phyloP scores from a whole-genome alignment of 2,797 vertebrate species.

The Phylloscopus collybita region DNA sequence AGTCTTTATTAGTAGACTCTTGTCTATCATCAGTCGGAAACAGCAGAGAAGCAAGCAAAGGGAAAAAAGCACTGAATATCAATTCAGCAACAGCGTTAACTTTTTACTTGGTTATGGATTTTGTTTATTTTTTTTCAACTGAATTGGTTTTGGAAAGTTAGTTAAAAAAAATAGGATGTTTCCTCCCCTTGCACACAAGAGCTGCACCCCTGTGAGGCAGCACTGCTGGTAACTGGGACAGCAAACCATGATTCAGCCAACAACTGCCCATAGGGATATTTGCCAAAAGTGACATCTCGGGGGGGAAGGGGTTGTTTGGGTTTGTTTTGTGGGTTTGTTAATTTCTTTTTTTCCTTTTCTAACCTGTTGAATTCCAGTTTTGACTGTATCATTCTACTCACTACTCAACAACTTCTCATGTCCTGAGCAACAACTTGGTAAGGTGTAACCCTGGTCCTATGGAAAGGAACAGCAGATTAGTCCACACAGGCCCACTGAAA shows the following conservation, averaged over 20 bases:
- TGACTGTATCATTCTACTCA: not conserved
- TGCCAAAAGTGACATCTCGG: not conserved
- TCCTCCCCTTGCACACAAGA: not conserved
- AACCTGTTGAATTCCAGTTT: not conserved
- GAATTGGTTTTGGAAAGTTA: not conserved
- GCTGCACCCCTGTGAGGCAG: not conserved
- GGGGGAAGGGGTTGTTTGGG: not conserved
- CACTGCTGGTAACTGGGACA: not conserved
- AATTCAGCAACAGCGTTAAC: fast-evolving
- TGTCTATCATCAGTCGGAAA: not conserved
- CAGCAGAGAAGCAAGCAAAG: not conserved
- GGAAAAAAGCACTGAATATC: not conserved
- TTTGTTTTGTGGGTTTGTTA: not conserved
- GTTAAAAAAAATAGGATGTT: not conserved
- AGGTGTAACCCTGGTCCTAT: not conserved
- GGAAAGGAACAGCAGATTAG: fast-evolving
- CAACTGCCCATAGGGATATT: not conserved
- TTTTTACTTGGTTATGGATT: not conserved
- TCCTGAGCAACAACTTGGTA: not conserved
- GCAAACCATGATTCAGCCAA: not conserved
- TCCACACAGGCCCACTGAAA: not conserved
- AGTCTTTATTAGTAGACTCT: not conserved
- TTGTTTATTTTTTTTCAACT: not conserved
- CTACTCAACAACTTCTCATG: not conserved
- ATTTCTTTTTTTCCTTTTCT: not conserved